Conservation (phyloP, 2,888 invertebrate species). For the Pilophorus perplexus region DNA sequence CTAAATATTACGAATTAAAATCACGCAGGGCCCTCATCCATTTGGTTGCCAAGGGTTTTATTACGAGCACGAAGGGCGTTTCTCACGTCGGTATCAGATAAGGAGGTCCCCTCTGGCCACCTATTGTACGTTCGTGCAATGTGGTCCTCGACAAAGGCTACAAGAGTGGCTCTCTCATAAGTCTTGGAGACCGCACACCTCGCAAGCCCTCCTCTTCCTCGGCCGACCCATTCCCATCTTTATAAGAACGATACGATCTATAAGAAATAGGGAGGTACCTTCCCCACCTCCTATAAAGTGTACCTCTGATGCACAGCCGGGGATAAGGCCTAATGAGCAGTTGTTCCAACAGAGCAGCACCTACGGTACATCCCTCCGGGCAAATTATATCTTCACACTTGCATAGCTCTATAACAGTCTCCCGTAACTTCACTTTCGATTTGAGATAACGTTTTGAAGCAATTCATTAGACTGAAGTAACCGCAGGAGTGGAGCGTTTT, state of each 20-base stretch:
- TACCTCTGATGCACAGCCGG: slow-evolving; percentile 4
- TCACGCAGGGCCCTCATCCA: no score
- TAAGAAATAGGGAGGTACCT: slow-evolving; percentile 25
- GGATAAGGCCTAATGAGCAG: slow-evolving; percentile 40
- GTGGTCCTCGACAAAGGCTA: slow-evolving; percentile 21
- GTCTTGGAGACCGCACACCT: slow-evolving; percentile 33
- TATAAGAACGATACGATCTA: slow-evolving; percentile 22
- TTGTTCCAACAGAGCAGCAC: slow-evolving; percentile 37
- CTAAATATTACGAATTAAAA: no score
- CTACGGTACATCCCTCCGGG: slow-evolving; percentile 34
- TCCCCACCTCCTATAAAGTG: neutral
- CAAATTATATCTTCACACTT: slow-evolving; percentile 41
- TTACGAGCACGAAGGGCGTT: slow-evolving; percentile 18
- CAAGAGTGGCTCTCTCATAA: slow-evolving; percentile 24
- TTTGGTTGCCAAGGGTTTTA: no score
- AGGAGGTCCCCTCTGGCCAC: slow-evolving; percentile 17
- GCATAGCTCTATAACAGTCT: slow-evolving; percentile 32
- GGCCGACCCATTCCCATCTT: slow-evolving; percentile 3
- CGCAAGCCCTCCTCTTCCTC: neutral
- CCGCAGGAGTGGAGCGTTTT: slow-evolving; percentile 28
- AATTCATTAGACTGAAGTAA: slow-evolving; percentile 28
- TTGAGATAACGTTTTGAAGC: slow-evolving; percentile 29
- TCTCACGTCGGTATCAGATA: slow-evolving; percentile 29
- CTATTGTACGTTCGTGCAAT: slow-evolving; percentile 33
- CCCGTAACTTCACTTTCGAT: slow-evolving; percentile 29